Percentiles rank a stretch among this genome's conserved stretches.
Conservation (phyloP, 2,888 invertebrate genomes). For the Sinohyriopsis cumingii region DNA sequence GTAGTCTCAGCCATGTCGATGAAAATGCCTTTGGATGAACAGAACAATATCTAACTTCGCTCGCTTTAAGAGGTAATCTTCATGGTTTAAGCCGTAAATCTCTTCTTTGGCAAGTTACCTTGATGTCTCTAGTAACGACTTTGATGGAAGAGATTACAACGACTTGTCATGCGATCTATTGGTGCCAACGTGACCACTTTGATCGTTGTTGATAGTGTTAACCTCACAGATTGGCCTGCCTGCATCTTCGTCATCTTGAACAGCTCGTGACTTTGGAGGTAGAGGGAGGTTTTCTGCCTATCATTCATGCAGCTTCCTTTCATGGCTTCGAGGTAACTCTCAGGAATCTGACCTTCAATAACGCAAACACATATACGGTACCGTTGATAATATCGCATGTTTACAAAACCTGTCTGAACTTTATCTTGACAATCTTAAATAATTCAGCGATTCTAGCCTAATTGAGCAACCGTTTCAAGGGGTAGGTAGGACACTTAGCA, state of each 20-base stretch:
- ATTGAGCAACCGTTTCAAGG: slow-evolving; percentile 23
- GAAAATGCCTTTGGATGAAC: slow-evolving; percentile 6
- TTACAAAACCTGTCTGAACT: slow-evolving; percentile 28
- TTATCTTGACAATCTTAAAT: slow-evolving; percentile 34
- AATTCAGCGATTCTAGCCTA: slow-evolving; percentile 16
- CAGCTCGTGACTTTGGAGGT: slow-evolving; percentile 29
- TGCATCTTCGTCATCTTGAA: slow-evolving; percentile 35
- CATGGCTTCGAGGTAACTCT: slow-evolving; percentile 41
- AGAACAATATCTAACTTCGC: not conserved
- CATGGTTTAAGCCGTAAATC: not conserved
- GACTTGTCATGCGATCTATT: slow-evolving; percentile 9
- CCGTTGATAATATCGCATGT: slow-evolving; percentile 29
- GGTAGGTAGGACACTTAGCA: slow-evolving; percentile 13
- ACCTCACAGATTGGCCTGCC: slow-evolving; percentile 34
- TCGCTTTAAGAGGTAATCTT: slow-evolving; percentile 10
- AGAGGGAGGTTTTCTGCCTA: slow-evolving; percentile 22
- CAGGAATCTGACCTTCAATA: slow-evolving; percentile 32
- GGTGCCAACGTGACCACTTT: slow-evolving; percentile 21
- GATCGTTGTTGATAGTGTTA: slow-evolving; percentile 25
- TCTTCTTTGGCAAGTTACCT: slow-evolving; percentile 6
- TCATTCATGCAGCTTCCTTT: slow-evolving; percentile 30
- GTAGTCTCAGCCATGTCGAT: slow-evolving; percentile 1
- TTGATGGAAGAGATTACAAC: not conserved
- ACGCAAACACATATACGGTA: slow-evolving; percentile 27
- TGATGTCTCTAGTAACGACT: slow-evolving; percentile 10